A percentile compares a stretch with the other conserved stretches of the same genome.
phyloP scores from a whole-genome alignment of 1,140 invertebrate genomes.

The Idris sp. region DNA sequence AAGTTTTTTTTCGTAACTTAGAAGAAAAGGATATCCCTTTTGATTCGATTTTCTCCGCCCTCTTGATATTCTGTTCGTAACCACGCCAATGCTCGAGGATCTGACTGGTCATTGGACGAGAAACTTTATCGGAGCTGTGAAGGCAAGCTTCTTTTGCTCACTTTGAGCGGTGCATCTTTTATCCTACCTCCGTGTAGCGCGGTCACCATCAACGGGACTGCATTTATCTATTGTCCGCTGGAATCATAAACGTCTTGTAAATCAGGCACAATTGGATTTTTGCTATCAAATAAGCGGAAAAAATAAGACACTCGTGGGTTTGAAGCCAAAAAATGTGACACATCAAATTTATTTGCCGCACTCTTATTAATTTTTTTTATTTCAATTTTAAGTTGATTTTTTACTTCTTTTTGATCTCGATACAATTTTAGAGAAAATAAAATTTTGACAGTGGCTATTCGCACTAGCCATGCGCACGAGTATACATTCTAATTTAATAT shows the following conservation, averaged over 20 bases:
- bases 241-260: slow-evolving; percentile 61
- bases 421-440: not conserved
- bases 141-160: slow-evolving; percentile 48
- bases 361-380: slow-evolving; percentile 7
- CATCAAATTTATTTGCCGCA: slow-evolving; percentile 39
- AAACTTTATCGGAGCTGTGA: slow-evolving; percentile 59
- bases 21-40: slow-evolving; percentile 53
- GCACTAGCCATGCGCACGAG: no score
- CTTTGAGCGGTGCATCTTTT: slow-evolving; percentile 41
- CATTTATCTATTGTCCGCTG: slow-evolving; percentile 51
- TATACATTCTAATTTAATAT: no score
- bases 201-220: slow-evolving; percentile 34
- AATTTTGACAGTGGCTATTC: no score
- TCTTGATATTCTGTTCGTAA: slow-evolving; percentile 48
- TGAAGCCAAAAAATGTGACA: slow-evolving; percentile 35
- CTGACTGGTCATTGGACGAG: slow-evolving; percentile 57
- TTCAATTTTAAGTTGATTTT: not conserved
- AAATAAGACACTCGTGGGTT: slow-evolving; percentile 31
- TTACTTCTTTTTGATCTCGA: not conserved
- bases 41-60: slow-evolving; percentile 62
- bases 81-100: slow-evolving; percentile 50
- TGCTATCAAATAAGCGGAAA: slow-evolving; percentile 47
- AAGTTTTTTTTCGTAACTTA: no score
- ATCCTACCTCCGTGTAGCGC: slow-evolving; percentile 28
- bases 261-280: slow-evolving; percentile 58